Evolutionary conservation across 2,113 vertebrate species (phyloP).

Genomic region (Polyodon spathula): DNA sequence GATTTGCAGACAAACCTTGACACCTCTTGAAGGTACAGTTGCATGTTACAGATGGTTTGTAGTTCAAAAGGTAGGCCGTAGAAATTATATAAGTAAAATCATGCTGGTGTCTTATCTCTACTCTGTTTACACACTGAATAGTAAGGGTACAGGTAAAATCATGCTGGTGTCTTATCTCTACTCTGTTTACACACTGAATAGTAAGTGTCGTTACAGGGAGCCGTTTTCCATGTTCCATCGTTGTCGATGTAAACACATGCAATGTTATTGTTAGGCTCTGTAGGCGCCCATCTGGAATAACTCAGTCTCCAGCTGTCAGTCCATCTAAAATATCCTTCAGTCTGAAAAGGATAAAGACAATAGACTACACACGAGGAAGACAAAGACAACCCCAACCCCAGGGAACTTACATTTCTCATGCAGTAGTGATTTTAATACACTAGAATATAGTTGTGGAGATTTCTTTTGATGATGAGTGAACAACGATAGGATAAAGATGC

Average conservation of each 20-base stretch:
- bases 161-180: constrained; percentile 59
- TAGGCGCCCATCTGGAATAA: constrained; percentile 74
- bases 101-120: constrained; percentile 59
- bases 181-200: constrained; percentile 78
- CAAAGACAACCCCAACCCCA: no score
- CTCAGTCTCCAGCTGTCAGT: constrained; percentile 76
- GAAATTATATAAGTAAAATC: no score
- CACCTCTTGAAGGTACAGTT: no score
- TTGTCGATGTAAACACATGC: constrained; percentile 80
- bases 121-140: constrained; percentile 78
- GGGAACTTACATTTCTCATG: no score
- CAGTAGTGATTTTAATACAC: no score
- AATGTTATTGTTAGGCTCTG: constrained; percentile 74
- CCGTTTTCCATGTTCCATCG: constrained; percentile 78
- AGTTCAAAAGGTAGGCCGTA: neutral
- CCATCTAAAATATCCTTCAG: constrained; percentile 67
- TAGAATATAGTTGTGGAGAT: no score
- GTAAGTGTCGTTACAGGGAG: constrained; percentile 64
- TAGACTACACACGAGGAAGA: no score
- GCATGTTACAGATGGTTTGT: neutral
- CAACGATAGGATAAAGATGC: no score
- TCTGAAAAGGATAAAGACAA: no score
- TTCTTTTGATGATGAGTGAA: no score
- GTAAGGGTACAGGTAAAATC: no score
- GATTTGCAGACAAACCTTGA: no score